These are phyloP conservation scores for Hyperoplus immaculatus DNA, from an alignment of 2,797 vertebrate species.

Conservation along the genomic window DNA sequence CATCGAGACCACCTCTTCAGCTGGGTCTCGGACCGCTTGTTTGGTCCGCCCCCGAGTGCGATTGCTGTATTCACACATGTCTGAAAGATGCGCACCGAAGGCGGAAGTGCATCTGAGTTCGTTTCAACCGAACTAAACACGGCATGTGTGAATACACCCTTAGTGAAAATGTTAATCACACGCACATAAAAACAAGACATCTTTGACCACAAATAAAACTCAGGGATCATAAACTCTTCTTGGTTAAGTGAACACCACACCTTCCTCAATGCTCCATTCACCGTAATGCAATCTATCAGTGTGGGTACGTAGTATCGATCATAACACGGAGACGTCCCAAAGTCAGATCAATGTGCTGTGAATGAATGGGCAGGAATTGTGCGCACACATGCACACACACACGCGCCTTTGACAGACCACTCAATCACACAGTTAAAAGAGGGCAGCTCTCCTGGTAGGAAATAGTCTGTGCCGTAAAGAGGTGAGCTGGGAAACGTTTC, in stretches of 20 bases:
- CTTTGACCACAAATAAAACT: conserved; percentile 43
- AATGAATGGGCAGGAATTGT: conserved; percentile 71
- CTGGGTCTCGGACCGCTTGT: too few relatives aligned
- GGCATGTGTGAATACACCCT: too few relatives aligned
- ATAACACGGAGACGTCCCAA: conserved; percentile 82
- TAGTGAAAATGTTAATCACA: conserved; percentile 56
- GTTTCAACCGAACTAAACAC: too few relatives aligned
- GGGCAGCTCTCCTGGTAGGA: conserved; percentile 29
- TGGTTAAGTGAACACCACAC: conserved; percentile 35
- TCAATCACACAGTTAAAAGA: conserved; percentile 81
- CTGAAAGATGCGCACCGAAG: too few relatives aligned
- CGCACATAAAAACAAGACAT: conserved; percentile 53
- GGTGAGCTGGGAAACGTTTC: conserved; percentile 11
- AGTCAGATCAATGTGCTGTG: conserved; percentile 87
- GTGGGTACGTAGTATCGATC: conserved; percentile 86
- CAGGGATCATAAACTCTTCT: conserved; percentile 38
- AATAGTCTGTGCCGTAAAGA: conserved; percentile 32
- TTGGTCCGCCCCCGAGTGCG: too few relatives aligned
- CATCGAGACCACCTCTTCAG: too few relatives aligned
- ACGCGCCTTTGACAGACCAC: conserved; percentile 84
- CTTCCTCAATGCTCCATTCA: conserved; percentile 46
- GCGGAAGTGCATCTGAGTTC: too few relatives aligned
- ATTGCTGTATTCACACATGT: too few relatives aligned
- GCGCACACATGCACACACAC: conserved; percentile 55
- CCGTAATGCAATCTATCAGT: conserved; percentile 90